These are phyloP conservation scores for Omphaloscelis lunosa DNA, from an alignment of 2,888 invertebrate species.

Conservation along the genomic window DNA sequence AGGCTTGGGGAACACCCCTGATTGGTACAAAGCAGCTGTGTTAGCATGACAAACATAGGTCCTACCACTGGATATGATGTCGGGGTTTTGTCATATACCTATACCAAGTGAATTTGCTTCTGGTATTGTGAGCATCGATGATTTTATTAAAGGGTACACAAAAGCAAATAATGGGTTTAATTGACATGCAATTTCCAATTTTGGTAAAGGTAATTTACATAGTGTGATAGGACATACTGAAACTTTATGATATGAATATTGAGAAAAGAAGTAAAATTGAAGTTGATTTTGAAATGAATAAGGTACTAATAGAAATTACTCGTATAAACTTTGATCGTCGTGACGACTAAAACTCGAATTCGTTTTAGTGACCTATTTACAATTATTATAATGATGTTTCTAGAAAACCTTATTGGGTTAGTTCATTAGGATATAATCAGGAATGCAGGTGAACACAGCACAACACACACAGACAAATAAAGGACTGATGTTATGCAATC, in stretches of 20 bases:
- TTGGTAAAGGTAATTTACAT: not conserved
- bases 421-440: too few relatives aligned
- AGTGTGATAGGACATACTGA: not conserved
- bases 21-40: slow-evolving; percentile 55
- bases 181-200: not conserved
- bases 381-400: not conserved
- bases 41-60: slow-evolving; percentile 50
- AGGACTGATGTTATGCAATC: not conserved
- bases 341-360: not conserved
- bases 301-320: not conserved
- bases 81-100: slow-evolving; percentile 28
- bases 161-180: not conserved
- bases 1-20: slow-evolving; percentile 47
- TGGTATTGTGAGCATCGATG: not conserved
- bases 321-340: not conserved
- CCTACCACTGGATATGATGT: slow-evolving; percentile 48
- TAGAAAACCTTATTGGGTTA: not conserved
- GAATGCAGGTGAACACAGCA: not conserved
- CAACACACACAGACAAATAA: not conserved
- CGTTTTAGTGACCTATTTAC: too few relatives aligned
- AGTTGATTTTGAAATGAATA: not conserved
- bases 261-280: not conserved
- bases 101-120: not conserved
- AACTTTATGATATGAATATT: not conserved
- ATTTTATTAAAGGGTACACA: not conserved